Base-by-base conservation (phyloP, 1,140 invertebrate species). In the Pinna nobilis region DNA sequence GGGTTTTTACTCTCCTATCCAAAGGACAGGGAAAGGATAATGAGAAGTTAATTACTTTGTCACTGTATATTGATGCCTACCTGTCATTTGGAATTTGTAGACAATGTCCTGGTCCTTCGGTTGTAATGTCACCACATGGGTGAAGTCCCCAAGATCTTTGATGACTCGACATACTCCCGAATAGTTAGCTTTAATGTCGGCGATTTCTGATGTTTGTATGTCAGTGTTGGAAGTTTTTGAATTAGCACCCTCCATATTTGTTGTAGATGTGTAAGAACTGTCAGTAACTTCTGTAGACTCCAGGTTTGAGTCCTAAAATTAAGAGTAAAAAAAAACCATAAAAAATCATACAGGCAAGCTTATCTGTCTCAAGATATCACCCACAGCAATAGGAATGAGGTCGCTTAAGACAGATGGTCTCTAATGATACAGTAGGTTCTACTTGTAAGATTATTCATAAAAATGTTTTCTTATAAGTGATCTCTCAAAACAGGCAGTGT, bases 71-170 rank as follows among this genome's bases (percentile, higher is more conserved):
- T 53, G 18, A 33, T 20, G 60, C 47, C 63, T 79, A 87, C 87
- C 77, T 81, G 80, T 72, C 15, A 88, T 60, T 68, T 87, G 85
- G 77, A 88, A 87, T 69, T 87, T 88, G 39, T 85, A 79, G 0
- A 83, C 79, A 13, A 84, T 76, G 57, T 87, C 80, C 20, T 79
- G 65, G 28, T 83, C 69, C n/a, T 79, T 70, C 59, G 82, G 82
- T 47, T 83, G 80, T 3, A 88, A 63, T 18, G 82, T 86, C 15
- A 88, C 69, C 11, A 84, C 82, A 66, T 84, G 68, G 1, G 18
- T 76, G 51, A 80, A 86, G 13, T 82, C 80, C 33, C 79, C 84
- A 30, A 78, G 30, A 25, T 84, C 67, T 28, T 75, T 74, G 25
- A 87, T 81, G 3, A 88, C 76, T 18, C 81, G 70, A 80, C 84